Percentiles rank a stretch among this genome's conserved stretches.
These are phyloP conservation scores for Gymnorhina tibicen DNA, from an alignment of 2,113 vertebrate genomes.

Conservation along the genomic window DNA sequence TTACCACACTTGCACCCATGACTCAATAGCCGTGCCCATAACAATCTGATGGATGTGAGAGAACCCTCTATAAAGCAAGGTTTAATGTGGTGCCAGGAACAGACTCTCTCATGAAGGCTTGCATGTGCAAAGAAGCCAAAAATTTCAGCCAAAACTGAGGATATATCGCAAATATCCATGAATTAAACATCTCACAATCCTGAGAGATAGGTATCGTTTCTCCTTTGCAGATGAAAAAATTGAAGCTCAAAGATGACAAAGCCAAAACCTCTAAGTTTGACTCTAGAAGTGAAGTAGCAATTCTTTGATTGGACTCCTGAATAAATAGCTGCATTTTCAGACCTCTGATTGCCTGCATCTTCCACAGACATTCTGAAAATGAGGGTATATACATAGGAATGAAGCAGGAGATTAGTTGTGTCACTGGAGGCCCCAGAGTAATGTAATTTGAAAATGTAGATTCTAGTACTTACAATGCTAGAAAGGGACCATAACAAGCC, in stretches of 20 bases:
- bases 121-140: not conserved
- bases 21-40: not conserved
- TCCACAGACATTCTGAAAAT: not conserved
- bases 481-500: not conserved
- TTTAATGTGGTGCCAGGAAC: not conserved
- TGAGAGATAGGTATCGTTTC: not conserved
- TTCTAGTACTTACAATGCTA: not conserved
- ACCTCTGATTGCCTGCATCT: not conserved
- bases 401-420: not conserved
- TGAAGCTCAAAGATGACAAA: not conserved
- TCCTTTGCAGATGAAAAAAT: not conserved
- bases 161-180: not conserved
- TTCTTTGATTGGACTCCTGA: not conserved
- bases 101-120: not conserved
- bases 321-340: not conserved
- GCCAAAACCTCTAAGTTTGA: not conserved
- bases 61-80: not conserved
- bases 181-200: not conserved
- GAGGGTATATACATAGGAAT: not conserved
- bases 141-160: slow-evolving; percentile 14
- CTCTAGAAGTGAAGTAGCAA: not conserved
- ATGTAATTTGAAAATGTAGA: not conserved
- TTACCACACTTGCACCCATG: slow-evolving; percentile 1
- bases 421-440: not conserved
- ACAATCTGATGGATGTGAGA: not conserved